Base-by-base conservation (phyloP, 2,797 vertebrate species). In the Pseudochirops cupreus region DNA sequence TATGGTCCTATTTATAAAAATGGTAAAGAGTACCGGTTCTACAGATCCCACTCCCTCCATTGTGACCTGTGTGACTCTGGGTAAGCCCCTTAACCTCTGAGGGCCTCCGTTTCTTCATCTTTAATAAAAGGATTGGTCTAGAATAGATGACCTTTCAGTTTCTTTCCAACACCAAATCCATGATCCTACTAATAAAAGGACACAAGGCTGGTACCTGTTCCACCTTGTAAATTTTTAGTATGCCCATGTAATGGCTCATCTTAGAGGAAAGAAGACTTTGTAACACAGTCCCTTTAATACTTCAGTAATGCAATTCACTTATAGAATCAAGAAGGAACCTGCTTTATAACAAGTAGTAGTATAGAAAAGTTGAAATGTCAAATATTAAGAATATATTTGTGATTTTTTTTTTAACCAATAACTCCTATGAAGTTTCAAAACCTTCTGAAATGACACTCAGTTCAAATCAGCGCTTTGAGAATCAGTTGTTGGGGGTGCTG, bases 401-500 rank as follows among this genome's bases (percentile, higher is more conserved):
- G 74, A 67, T 46, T 24, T 46, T 9, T 58, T 2, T 82, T 46
- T 10, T 21, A 39, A n/a, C n/a, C n/a, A 39, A 10, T 82, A 54
- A 50, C 29, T 16, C 5, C 50, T 6, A 90, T 62, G 24, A 46
- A 53, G 9, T 28, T 26, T 28, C 7, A 62, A 21, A 87, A 46
- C 16, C 0, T 2, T 50, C 28, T n/a, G 89, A 56, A 54, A 0
- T 31, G 11, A n/a, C 18, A 11, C 9, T 1, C 10, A 52, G n/a
- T 3, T 7, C 39, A 87, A 11, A 82, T 39, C 74, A 82, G 0
- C 6, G 26, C 39, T 91, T 58, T 55, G 6, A 59, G 33, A 53
- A 89, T 28, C n/a, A 7, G 12, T 50, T 56, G 21, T 1, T 13
- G 16, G 33, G 56, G 90, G 58, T 56, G 56, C 94, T 53, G 39